Conservation (phyloP, 2,113 vertebrate species). For the Leptosomus discolor region DNA sequence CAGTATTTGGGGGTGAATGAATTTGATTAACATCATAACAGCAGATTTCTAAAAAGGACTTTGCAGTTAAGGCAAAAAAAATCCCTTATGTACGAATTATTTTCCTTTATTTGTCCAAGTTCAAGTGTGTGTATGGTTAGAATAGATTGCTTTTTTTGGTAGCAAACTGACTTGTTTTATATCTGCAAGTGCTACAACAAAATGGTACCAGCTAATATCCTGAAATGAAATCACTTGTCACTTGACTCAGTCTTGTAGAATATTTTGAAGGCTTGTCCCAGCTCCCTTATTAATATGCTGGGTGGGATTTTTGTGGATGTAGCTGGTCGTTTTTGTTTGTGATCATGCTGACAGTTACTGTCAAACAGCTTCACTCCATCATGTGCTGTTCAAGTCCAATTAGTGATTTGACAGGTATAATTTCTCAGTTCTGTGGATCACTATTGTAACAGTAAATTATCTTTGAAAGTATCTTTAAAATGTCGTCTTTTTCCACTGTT, state of each 20-base stretch:
- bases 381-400: conserved; percentile 49
- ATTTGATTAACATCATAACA: neutral
- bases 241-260: neutral
- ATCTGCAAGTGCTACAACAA: neutral
- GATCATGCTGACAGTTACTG: conserved; percentile 23
- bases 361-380: conserved; percentile 23
- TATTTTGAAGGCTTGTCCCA: neutral
- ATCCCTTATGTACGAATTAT: neutral
- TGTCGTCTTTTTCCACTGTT: neutral
- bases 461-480: neutral
- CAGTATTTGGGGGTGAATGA: neutral
- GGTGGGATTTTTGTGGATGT: neutral
- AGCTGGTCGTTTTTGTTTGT: conserved; percentile 2
- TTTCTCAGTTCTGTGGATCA: conserved; percentile 27
- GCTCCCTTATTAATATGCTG: neutral
- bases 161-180: neutral
- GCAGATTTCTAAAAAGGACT: neutral
- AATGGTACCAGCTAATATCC: neutral
- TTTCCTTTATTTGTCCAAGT: neutral
- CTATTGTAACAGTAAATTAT: conserved; percentile 16
- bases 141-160: neutral
- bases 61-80: neutral
- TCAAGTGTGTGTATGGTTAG: neutral
- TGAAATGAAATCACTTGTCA: neutral
- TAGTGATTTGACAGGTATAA: conserved; percentile 54